These are phyloP conservation scores for Pygmarrhopalites habei DNA, from an alignment of 1,140 invertebrate genomes.

Conservation along the genomic window DNA sequence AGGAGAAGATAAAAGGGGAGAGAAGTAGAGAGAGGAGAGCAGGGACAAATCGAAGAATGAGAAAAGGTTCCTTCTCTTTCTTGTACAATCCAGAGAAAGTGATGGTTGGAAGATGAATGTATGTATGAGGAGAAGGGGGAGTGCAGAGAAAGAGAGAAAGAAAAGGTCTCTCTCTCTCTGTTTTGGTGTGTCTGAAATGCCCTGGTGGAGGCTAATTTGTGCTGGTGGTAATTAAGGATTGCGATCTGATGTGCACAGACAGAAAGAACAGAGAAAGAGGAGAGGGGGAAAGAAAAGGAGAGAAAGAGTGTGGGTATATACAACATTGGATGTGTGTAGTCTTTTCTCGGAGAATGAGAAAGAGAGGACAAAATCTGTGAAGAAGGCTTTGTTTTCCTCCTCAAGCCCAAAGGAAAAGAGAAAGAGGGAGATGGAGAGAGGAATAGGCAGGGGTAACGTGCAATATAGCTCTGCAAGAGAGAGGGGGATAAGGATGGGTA, in stretches of 20 bases:
- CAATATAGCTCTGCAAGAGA: not conserved
- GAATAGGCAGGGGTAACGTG: not conserved
- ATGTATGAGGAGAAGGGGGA: constrained; percentile 2
- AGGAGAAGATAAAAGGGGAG: not conserved
- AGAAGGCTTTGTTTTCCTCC: constrained; percentile 11
- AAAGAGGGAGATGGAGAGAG: not conserved
- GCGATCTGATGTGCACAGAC: constrained; percentile 27
- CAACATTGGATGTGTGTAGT: not conserved
- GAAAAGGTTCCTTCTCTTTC: constrained; percentile 14
- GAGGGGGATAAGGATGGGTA: not conserved
- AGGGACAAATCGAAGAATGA: constrained; percentile 4
- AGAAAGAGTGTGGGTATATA: constrained; percentile 1
- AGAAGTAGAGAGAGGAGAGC: not conserved
- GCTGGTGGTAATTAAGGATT: constrained; percentile 38
- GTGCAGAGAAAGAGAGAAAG: constrained; percentile 11
- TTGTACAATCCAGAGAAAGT: constrained; percentile 10
- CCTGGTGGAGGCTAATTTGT: constrained; percentile 33
- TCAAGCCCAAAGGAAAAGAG: constrained; percentile 6
- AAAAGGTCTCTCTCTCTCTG: constrained; percentile 23
- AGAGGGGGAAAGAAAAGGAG: constrained; percentile 9
- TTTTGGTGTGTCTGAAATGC: constrained; percentile 22
- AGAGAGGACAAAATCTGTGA: constrained; percentile 5
- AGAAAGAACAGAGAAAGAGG: constrained; percentile 6
- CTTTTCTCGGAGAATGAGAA: constrained; percentile 1
- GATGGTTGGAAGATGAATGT: constrained; percentile 17